These are phyloP conservation scores for Phortica magna DNA, from an alignment of 2,888 invertebrate species.

Conservation along the genomic window DNA sequence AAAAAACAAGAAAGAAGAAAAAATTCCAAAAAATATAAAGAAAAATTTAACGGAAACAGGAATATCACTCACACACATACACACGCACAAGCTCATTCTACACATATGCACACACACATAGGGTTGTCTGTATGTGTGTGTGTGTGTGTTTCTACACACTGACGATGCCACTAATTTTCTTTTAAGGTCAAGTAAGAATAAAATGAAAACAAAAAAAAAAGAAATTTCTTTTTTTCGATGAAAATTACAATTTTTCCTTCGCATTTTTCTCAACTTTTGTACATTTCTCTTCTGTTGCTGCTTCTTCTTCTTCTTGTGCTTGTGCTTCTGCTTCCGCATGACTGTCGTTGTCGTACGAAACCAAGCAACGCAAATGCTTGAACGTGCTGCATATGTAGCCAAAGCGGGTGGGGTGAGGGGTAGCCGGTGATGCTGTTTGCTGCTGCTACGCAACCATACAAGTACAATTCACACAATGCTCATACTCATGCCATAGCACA, in stretches of 20 bases:
- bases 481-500: background rate
- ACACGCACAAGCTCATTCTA: slow-evolving; percentile 32
- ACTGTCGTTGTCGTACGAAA: background rate
- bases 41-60: slow-evolving; percentile 31
- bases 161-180: slow-evolving; percentile 65
- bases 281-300: slow-evolving; percentile 63
- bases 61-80: slow-evolving; percentile 31
- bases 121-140: slow-evolving; percentile 45
- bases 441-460: slow-evolving; percentile 52
- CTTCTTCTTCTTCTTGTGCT: slow-evolving; percentile 3
- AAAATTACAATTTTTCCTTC: slow-evolving; percentile 76
- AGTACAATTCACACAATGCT: slow-evolving; percentile 11
- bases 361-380: slow-evolving; percentile 24
- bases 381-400: background rate
- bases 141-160: slow-evolving; percentile 31
- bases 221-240: slow-evolving; percentile 61
- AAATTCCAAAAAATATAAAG: slow-evolving; percentile 28
- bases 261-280: slow-evolving; percentile 69
- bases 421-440: slow-evolving; percentile 8
- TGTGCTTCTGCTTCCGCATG: background rate
- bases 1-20: background rate
- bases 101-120: slow-evolving; percentile 36
- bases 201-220: slow-evolving; percentile 67
- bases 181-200: slow-evolving; percentile 71
- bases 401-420: background rate